Evolutionary conservation across 2,797 vertebrate genomes (phyloP).

Genomic region (Fratercula arctica): DNA sequence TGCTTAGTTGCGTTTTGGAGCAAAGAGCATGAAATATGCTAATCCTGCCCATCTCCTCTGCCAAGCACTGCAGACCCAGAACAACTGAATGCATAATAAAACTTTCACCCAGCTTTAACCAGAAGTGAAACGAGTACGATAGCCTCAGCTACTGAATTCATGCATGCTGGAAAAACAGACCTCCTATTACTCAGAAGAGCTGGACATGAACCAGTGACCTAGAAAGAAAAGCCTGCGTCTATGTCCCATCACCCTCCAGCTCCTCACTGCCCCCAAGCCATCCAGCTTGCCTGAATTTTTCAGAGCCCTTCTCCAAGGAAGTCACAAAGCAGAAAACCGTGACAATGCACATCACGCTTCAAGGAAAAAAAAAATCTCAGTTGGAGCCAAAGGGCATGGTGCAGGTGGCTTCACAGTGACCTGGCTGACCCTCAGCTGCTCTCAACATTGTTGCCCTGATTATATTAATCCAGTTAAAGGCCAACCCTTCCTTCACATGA

Average conservation of each 20-base stretch:
- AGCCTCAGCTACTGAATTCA: slow-evolving; percentile 26
- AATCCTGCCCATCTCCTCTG: slow-evolving; percentile 22
- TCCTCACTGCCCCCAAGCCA: not conserved
- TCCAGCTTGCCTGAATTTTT: not conserved
- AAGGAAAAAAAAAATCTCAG: not conserved
- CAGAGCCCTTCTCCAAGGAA: not conserved
- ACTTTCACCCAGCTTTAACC: not conserved
- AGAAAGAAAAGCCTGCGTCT: not conserved
- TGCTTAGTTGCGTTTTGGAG: not conserved
- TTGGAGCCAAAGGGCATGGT: not conserved
- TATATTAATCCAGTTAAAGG: slow-evolving; percentile 45
- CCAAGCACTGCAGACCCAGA: not conserved
- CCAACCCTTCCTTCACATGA: not conserved
- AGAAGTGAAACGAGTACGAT: not conserved
- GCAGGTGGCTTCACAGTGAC: slow-evolving; percentile 28
- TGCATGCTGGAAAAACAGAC: not conserved
- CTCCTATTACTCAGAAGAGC: not conserved
- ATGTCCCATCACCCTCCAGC: not conserved
- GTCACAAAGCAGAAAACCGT: slow-evolving; percentile 19
- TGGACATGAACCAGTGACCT: slow-evolving; percentile 31
- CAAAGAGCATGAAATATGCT: slow-evolving; percentile 14
- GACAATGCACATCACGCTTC: not conserved
- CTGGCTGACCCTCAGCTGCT: not conserved
- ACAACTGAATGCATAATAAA: slow-evolving; percentile 35
- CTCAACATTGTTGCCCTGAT: slow-evolving; percentile 14